Conservation (phyloP, 2,113 vertebrate species). For the Lagopus muta region DNA sequence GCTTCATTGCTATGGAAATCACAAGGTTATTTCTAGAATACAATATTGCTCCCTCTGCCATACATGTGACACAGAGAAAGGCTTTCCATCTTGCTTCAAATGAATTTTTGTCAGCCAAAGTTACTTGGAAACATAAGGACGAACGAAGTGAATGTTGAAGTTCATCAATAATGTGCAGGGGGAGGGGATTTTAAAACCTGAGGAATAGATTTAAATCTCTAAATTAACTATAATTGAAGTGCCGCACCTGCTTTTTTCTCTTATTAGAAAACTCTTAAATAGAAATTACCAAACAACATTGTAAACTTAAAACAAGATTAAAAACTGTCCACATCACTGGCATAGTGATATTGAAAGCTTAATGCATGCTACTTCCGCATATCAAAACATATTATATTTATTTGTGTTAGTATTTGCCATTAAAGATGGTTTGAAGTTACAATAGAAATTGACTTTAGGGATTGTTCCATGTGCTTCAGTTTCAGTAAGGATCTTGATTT, state of each 20-base stretch:
- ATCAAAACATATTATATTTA: not conserved
- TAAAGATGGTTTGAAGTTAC: constrained; percentile 1
- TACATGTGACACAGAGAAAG: not conserved
- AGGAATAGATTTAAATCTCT: not conserved
- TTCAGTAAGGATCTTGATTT: not conserved
- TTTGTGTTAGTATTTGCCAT: not conserved
- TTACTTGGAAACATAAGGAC: not conserved
- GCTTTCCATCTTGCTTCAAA: not conserved
- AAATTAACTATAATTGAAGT: not conserved
- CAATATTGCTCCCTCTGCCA: not conserved
- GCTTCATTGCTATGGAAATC: not conserved
- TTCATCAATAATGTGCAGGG: not conserved
- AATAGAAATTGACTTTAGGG: not conserved
- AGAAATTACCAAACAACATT: not conserved
- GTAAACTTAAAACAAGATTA: not conserved
- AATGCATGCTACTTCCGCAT: not conserved
- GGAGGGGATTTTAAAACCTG: not conserved
- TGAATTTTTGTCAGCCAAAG: not conserved
- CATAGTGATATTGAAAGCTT: not conserved
- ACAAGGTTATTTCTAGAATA: not conserved
- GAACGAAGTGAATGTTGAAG: not conserved
- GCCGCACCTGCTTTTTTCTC: not conserved
- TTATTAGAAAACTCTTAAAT: not conserved
- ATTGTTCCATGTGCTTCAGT: not conserved
- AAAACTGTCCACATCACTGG: not conserved